Conservation (phyloP, 2,113 vertebrate genomes). For the Microcebus jonahi region DNA sequence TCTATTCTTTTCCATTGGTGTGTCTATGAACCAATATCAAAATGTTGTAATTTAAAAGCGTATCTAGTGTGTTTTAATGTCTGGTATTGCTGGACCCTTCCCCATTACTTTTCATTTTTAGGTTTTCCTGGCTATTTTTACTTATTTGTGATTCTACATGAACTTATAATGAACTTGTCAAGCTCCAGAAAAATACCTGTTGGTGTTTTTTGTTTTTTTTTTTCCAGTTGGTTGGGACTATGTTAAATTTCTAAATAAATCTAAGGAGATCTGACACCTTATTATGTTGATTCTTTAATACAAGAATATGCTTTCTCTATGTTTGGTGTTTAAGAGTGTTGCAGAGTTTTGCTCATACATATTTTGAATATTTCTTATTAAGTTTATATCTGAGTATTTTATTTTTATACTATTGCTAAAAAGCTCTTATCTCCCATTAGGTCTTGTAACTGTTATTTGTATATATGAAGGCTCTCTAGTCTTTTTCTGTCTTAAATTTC, state of each 20-base stretch:
- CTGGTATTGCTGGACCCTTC: background rate
- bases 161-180: background rate
- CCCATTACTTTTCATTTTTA: background rate
- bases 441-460: background rate
- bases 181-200: background rate
- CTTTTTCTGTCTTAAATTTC: constrained; percentile 23
- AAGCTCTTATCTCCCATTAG: background rate
- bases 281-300: background rate
- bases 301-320: background rate
- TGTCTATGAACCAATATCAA: background rate
- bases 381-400: background rate
- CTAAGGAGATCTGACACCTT: background rate
- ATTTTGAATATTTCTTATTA: constrained; percentile 7
- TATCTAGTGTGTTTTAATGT: background rate
- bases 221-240: background rate
- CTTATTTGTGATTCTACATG: constrained; percentile 12
- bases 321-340: background rate
- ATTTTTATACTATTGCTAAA: background rate
- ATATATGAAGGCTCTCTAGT: background rate
- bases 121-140: background rate
- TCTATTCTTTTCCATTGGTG: background rate
- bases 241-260: constrained; percentile 13
- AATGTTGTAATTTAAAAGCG: background rate
- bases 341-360: background rate
- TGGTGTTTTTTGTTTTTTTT: background rate